Conservation (phyloP, 2,113 vertebrate species). For the Otocyon megalotis region DNA sequence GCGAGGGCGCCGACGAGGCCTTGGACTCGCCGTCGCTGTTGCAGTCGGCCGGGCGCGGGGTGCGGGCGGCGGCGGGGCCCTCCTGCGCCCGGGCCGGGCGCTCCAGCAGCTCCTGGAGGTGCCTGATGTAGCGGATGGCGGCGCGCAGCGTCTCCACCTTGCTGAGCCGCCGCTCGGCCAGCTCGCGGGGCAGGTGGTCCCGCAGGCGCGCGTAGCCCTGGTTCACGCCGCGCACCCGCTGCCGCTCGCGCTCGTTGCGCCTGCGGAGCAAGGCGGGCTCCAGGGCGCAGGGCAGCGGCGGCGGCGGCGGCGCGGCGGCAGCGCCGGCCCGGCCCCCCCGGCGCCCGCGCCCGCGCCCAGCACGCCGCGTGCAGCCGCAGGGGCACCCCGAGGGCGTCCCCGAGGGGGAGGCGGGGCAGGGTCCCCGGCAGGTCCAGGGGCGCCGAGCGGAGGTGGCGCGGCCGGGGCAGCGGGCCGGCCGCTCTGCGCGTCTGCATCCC, state of each 20-base stretch:
- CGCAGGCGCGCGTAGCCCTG: constrained; percentile 94
- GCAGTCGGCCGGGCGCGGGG: constrained; percentile 83
- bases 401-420: constrained; percentile 68
- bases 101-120: constrained; percentile 93
- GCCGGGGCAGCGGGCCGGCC: constrained; percentile 59
- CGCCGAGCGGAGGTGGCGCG: constrained; percentile 80
- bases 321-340: no score
- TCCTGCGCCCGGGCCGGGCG: constrained; percentile 82
- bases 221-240: constrained; percentile 95
- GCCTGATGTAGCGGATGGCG: constrained; percentile 95
- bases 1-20: constrained; percentile 86
- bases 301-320: constrained; percentile 63
- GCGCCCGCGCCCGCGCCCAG: constrained; percentile 83
- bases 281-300: constrained; percentile 89
- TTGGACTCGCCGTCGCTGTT: constrained; percentile 92
- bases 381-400: constrained; percentile 84
- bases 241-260: constrained; percentile 95
- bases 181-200: constrained; percentile 92
- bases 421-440: constrained; percentile 75
- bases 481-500: constrained; percentile 81
- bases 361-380: constrained; percentile 84
- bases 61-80: not conserved
- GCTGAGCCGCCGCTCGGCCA: constrained; percentile 93
- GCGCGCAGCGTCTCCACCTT: constrained; percentile 96
- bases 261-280: constrained; percentile 94